These are phyloP conservation scores for Muntiacus reevesi DNA, from an alignment of 2,113 vertebrate species.

Conservation along the genomic window DNA sequence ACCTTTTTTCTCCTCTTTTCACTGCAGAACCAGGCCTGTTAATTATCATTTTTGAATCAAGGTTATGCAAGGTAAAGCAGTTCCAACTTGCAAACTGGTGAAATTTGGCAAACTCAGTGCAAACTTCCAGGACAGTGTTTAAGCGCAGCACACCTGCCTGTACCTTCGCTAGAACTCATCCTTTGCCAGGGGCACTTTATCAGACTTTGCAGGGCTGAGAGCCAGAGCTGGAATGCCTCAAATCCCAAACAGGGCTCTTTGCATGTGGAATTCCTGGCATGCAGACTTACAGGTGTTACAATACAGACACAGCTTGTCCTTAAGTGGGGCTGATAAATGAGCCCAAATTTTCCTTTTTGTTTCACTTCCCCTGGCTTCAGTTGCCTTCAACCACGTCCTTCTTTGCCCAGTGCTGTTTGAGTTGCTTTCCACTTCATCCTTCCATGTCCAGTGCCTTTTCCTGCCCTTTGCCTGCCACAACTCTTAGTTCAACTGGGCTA, in stretches of 20 bases:
- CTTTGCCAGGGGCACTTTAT: not conserved
- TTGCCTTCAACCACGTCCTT: not conserved
- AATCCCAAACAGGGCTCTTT: not conserved
- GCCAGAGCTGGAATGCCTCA: not conserved
- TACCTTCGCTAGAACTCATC: not conserved
- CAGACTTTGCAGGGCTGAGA: not conserved
- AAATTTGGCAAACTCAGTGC: not conserved
- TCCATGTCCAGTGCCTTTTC: not conserved
- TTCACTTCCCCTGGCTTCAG: not conserved
- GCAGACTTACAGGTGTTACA: not conserved
- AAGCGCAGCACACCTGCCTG: not conserved
- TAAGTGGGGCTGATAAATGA: not conserved
- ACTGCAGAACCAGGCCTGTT: conserved; percentile 12
- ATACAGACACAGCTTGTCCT: not conserved
- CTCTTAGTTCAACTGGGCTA: not conserved
- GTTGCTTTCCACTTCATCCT: not conserved
- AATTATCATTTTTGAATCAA: conserved; percentile 42
- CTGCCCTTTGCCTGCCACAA: not conserved
- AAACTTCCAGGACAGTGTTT: not conserved
- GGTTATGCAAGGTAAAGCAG: conserved; percentile 16
- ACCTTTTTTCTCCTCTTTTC: not conserved
- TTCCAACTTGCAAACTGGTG: conserved; percentile 10
- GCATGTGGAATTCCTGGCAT: not conserved
- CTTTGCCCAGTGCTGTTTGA: not conserved
- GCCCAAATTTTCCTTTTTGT: not conserved